Evolutionary conservation across 2,113 vertebrate genomes (phyloP).

Genomic region (Lethenteron camtschaticum): DNA sequence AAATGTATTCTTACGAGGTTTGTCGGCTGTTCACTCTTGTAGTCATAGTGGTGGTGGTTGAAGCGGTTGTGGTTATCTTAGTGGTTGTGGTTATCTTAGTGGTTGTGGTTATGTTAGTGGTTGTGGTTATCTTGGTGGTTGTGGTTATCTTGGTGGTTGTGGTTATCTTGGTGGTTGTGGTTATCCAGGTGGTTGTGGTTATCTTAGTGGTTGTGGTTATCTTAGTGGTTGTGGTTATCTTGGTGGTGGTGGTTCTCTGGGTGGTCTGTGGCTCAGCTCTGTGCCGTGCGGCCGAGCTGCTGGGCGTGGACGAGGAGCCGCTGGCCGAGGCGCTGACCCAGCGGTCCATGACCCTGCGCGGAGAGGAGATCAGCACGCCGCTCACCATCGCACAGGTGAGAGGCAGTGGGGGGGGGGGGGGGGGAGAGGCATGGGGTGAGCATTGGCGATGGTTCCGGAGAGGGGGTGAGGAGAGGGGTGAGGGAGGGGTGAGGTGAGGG

Average conservation of each 20-base stretch:
- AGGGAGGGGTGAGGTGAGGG: no score
- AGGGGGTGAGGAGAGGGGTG: no score
- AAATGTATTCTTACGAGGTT: no score
- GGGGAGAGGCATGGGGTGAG: neutral
- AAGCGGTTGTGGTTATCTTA: no score
- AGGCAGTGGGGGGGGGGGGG: no score
- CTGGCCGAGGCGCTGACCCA: conserved; percentile 73
- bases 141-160: neutral
- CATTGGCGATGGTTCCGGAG: neutral
- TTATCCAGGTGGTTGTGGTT: no score
- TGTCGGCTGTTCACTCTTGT: no score
- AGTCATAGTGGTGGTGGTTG: no score
- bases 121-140: no score
- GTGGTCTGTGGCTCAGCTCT: conserved; percentile 30
- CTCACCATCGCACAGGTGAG: conserved; percentile 71
- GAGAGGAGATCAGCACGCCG: conserved; percentile 86
- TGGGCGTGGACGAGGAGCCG: conserved; percentile 60
- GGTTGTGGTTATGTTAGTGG: no score
- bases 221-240: neutral
- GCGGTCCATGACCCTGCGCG: conserved; percentile 85
- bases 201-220: no score
- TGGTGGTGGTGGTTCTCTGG: neutral
- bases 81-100: neutral
- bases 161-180: neutral
- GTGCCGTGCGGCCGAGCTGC: conserved; percentile 47